A percentile compares a stretch with the other conserved stretches of the same genome.
Conservation (phyloP, 2,888 invertebrate species). For the Thumatha senex region DNA sequence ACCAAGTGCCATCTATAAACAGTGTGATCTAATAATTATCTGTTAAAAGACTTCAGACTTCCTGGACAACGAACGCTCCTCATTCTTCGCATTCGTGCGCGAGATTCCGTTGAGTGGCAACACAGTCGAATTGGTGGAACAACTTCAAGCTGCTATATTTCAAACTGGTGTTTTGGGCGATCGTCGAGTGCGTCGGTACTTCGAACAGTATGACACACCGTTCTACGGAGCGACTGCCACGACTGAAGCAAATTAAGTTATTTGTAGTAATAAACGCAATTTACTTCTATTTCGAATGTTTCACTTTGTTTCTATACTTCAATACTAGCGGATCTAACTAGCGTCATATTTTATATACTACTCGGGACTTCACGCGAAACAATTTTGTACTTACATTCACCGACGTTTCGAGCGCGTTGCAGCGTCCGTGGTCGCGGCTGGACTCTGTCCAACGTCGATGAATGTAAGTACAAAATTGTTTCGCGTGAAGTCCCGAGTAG, state of each 20-base stretch:
- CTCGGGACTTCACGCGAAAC: too few relatives aligned
- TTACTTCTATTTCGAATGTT: background rate
- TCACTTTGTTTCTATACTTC: too few relatives aligned
- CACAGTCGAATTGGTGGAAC: constrained; percentile 54
- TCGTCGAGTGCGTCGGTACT: constrained; percentile 61
- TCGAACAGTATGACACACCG: constrained; percentile 60
- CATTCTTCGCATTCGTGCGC: constrained; percentile 61
- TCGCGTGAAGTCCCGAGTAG: too few relatives aligned
- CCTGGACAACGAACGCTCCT: constrained; percentile 55
- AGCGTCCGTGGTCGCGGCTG: too few relatives aligned
- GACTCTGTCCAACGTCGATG: too few relatives aligned
- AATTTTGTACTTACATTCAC: too few relatives aligned
- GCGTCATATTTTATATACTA: too few relatives aligned
- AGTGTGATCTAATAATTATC: background rate
- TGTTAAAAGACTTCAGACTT: constrained; percentile 48
- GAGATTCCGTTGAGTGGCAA: constrained; percentile 47
- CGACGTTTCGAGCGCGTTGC: too few relatives aligned
- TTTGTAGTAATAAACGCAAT: background rate
- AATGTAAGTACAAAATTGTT: too few relatives aligned
- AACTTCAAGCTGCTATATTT: constrained; percentile 48
- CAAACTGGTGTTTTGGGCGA: constrained; percentile 45
- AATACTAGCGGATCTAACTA: too few relatives aligned
- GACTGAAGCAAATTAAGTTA: background rate
- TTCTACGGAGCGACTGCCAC: constrained; percentile 39
- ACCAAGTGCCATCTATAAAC: too few relatives aligned